Base-by-base conservation (phyloP, 2,888 invertebrate species). In the Hirtodrosophila histrioides region DNA sequence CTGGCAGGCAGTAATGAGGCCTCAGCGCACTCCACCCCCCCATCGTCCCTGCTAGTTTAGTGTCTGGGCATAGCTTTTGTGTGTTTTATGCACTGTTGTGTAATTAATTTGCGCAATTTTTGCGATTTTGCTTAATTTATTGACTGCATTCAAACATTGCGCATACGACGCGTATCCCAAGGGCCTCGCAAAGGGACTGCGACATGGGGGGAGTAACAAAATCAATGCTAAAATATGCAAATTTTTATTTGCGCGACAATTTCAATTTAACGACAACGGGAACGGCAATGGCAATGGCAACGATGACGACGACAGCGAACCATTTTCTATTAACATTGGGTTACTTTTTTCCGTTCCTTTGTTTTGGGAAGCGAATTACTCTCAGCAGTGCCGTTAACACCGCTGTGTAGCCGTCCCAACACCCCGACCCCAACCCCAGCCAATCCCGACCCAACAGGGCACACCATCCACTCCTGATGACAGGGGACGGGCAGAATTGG, bases 161-260 rank as follows among this genome's bases (percentile, higher is more conserved):
- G 75, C 76, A 84, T 87, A 78, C 88, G 85, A 75, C 81, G 73
- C 71, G 75, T 64, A 12, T 69, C 60, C 69, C 75, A 56, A 56
- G 45, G 51, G 65, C 41, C 58, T 60, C 58, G 23, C 69, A 69
- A 63, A 50, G 39, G 60, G 66, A 29, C 29, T 3, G 37, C 37
- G 11, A 31, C 29, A 36, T 10, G 17, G 6, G 9, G 29, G 10
- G 35, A 31, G n/a, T n/a, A 9, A 17, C 58, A 53, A 86, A 86
- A 88, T 86, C 86, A 88, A 86, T 85, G 87, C 79, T 88, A 76
- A 89, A 89, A 88, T 89, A 89, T 89, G 90, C 88, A 89, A 89
- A 89, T 90, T 90, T 89, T 86, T 86, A 81, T 82, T 87, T 78
- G 74, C 86, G 83, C 88, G 87, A 88, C 89, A 84, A 90, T 90